Base-by-base conservation (phyloP, 2,113 vertebrate species). In the Rhea americana region DNA sequence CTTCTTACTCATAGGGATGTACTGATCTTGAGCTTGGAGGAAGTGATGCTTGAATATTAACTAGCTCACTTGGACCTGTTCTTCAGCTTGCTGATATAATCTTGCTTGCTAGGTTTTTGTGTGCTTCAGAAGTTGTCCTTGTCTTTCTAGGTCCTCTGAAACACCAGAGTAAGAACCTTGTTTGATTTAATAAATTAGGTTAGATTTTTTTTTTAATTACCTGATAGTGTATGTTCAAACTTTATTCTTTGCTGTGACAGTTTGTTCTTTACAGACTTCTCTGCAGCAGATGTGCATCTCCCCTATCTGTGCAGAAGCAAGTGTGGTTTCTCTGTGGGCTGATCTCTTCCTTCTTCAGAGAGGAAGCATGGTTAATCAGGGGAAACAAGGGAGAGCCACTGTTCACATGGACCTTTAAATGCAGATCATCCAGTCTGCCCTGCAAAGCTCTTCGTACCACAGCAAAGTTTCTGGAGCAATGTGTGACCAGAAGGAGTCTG, bases 291-390 rank as follows among this genome's bases (percentile, higher is more conserved):
- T 32, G 55, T 16, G 28, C 28, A 16, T 58, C 28, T 58, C 28
- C 55, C 16, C 55, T 32, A 30, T 32, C 28, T 10, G 26, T 63
- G 80, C 15, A 93, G 82, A 41, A 59, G 18, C 13, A 0, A 48
- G 16, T 56, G 83, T 59, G 3, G 4, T 74, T 93, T 83, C 65
- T 88, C 43, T 81, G 63, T 35, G 72, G 18, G 24, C 63, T 5
- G 53, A 37, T 43, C 28, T 79, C 71, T 92, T 91, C 66, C 75
- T 72, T 43, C 56, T 92, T 82, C n/a, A 51, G 58, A 84, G 26
- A 11, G 58, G 89, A 68, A 91, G 43, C 82, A 24, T 15, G 16
- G 15, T 72, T 76, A 45, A 50, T 39, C 20, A 15, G 6, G 7
- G 3, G 1, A 73, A 91, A 48, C 24, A 1, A 0, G 71, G 63